Evolutionary conservation across 2,888 invertebrate genomes (phyloP), one percentile per base, ranked within the genome.

Genomic region (Venusia cambrica): DNA sequence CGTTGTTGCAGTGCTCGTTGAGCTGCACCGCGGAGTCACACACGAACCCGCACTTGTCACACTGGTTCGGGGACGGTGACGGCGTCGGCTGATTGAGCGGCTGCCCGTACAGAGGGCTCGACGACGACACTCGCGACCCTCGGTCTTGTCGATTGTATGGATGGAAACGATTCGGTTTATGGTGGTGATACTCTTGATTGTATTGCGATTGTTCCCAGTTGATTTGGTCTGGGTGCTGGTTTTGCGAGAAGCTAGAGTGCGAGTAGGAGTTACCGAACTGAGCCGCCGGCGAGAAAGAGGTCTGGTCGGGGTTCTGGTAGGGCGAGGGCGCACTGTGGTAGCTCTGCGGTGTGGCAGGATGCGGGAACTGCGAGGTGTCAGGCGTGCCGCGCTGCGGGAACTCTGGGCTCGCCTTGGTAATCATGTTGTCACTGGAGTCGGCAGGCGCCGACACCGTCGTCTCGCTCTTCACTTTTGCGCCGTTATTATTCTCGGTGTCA

Each of bases 11-110:
- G 62, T 95, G 95, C 54, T 95, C 95, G 45, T 90, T 90, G 28
- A 95, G 77, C 59, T 92, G 92, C 24, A 90, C 88, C 22, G 92
- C 92, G 19, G 93, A 92, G 63, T 94, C 93, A 63, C 92, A 94
- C 33, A 94, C 91, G 44, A 91, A 92, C 38, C 94, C 94, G 64
- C 95, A 95, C 72, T 95, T 94, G 66, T 95, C 95, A 73, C 95
- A 95, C 70, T 94, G 94, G 63, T 92, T 90, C 1, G 91, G 91
- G 40, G 92, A 92, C 0, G 92, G 90, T 5, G 93, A 92, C 19
- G 93, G 93, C 15, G 92, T 91, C 5, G 92, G 91, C 57, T 91
- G 91, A 58, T 90, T 91, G 5, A 89, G 73, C 28, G 89, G 88
- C 52, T 88, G 88, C 10, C 89, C 89, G 48, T 89, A 89, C 25